phyloP scores from a whole-genome alignment of 2,113 vertebrate genomes.

The Grus americana region DNA sequence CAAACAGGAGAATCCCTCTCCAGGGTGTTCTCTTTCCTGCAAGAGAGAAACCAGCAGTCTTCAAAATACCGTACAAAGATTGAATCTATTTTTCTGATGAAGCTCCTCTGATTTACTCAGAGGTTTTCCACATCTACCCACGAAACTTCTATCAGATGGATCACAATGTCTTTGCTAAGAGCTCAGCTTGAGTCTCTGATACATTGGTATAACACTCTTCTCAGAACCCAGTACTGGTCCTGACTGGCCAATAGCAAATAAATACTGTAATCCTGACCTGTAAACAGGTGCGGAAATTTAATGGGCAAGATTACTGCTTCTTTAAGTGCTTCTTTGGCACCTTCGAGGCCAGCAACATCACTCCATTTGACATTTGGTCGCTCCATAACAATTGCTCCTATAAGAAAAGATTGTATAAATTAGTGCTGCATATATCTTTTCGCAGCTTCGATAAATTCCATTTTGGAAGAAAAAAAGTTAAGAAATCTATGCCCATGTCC shows the following conservation, averaged over 20 bases:
- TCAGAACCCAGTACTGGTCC: background rate
- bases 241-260: background rate
- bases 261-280: constrained; percentile 77
- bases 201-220: background rate
- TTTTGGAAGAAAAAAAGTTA: background rate
- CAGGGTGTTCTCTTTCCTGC: constrained; percentile 97
- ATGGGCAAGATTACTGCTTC: constrained; percentile 98
- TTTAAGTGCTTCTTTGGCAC: constrained; percentile 97
- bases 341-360: constrained; percentile 94
- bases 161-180: background rate
- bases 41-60: background rate
- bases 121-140: background rate
- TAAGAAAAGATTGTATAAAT: background rate
- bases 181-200: background rate
- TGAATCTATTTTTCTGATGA: background rate
- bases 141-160: background rate
- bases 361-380: constrained; percentile 94
- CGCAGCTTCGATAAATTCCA: background rate
- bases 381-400: constrained; percentile 97
- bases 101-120: background rate
- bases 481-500: background rate
- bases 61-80: background rate
- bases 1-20: constrained; percentile 95
- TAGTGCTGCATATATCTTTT: background rate
- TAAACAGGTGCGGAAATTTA: constrained; percentile 98